A percentile compares a stretch with the other conserved stretches of the same genome.
phyloP scores from a whole-genome alignment of 2,113 vertebrate genomes.

The Chrysochloris asiatica region DNA sequence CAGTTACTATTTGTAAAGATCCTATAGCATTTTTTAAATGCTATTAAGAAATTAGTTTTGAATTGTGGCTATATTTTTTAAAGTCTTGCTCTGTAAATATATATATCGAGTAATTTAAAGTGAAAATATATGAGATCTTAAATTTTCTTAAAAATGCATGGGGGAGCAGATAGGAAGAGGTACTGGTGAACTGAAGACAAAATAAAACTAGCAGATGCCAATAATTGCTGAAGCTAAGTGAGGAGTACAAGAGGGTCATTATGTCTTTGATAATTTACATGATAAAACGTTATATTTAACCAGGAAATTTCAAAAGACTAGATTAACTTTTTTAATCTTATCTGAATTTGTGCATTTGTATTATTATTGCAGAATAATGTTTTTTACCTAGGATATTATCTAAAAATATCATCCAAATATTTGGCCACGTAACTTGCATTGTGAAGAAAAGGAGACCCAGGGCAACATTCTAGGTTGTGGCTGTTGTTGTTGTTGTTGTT shows the following conservation, averaged over 20 bases:
- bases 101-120: neutral
- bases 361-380: neutral
- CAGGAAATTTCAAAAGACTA: neutral
- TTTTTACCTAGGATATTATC: neutral
- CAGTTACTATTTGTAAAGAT: neutral
- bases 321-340: neutral
- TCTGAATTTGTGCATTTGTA: neutral
- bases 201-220: neutral
- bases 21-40: neutral
- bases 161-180: neutral
- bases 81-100: slow-evolving; percentile 13
- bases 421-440: neutral
- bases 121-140: slow-evolving; percentile 19
- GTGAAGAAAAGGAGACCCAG: neutral
- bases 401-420: neutral
- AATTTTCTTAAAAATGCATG: slow-evolving; percentile 39
- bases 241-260: neutral
- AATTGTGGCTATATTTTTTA: neutral
- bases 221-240: neutral
- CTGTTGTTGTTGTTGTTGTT: no score
- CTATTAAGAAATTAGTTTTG: slow-evolving; percentile 6
- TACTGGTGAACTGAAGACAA: neutral
- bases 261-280: slow-evolving; percentile 20
- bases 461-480: no score
- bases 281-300: slow-evolving; percentile 29